Percentiles rank a stretch among this genome's conserved stretches.
phyloP scores from a whole-genome alignment of 2,888 invertebrate genomes.

The Tetranychus piercei region DNA sequence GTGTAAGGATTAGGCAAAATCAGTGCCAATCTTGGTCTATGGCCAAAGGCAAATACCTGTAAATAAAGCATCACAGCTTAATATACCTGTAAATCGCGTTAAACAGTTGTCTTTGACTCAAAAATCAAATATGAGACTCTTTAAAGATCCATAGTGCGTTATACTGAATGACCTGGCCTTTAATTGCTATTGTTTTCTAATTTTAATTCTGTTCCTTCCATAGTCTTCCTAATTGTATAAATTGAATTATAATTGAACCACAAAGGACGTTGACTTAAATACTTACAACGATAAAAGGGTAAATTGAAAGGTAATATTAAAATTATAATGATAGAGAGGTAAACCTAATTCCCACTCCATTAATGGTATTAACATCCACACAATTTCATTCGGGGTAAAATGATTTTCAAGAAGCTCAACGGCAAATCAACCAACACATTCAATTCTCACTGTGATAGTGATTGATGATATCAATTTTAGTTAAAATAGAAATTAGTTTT shows the following conservation, averaged over 20 bases:
- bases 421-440: not conserved
- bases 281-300: not conserved
- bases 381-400: not conserved
- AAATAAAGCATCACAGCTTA: no score
- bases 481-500: no score
- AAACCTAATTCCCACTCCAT: slow-evolving; percentile 26
- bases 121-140: no score
- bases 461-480: not conserved
- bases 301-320: not conserved
- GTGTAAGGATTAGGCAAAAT: no score
- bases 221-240: not conserved
- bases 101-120: no score
- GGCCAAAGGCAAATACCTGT: no score
- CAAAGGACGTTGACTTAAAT: not conserved
- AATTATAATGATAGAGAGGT: not conserved
- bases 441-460: not conserved
- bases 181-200: no score
- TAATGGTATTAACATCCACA: slow-evolving; percentile 30
- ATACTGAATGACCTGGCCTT: no score
- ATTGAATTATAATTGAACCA: not conserved
- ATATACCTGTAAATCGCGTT: no score
- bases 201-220: no score
- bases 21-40: no score
- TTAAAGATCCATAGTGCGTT: no score
- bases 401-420: not conserved